A percentile compares a stretch with the other conserved stretches of the same genome.
phyloP scores from a whole-genome alignment of 1,140 invertebrate genomes.

The Popillia japonica region DNA sequence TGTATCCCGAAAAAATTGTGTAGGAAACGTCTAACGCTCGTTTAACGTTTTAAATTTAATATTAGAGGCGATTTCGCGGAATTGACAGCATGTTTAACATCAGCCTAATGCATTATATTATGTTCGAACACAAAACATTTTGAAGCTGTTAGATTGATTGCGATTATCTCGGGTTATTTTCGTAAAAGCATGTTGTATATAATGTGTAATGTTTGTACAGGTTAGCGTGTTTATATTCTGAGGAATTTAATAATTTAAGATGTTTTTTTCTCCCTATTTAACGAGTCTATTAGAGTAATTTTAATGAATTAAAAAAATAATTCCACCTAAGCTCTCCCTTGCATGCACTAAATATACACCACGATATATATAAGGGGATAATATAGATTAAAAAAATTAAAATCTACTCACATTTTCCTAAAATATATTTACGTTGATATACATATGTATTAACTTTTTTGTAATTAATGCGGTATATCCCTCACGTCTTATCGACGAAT shows the following conservation, averaged over 20 bases:
- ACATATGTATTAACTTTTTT: too few relatives aligned
- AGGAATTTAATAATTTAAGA: background rate
- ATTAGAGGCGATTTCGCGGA: background rate
- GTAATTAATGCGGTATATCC: background rate
- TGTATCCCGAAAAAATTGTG: too few relatives aligned
- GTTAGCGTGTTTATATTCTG: background rate
- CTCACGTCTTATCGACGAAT: too few relatives aligned
- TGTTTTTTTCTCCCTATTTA: too few relatives aligned
- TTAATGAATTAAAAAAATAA: too few relatives aligned
- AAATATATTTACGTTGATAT: too few relatives aligned
- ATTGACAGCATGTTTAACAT: constrained; percentile 10
- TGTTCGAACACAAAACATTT: constrained; percentile 9
- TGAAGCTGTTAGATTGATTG: background rate
- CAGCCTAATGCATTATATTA: constrained; percentile 5
- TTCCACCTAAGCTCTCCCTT: too few relatives aligned
- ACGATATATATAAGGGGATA: background rate
- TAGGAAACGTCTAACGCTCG: too few relatives aligned
- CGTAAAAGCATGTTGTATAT: background rate
- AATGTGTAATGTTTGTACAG: too few relatives aligned
- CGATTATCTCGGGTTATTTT: constrained; percentile 8
- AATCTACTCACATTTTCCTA: constrained; percentile 21
- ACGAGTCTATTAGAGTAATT: too few relatives aligned
- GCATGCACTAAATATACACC: too few relatives aligned
- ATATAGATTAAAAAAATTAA: background rate
- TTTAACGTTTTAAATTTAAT: too few relatives aligned